These are phyloP conservation scores for Nycteola revayana DNA, from an alignment of 2,888 invertebrate genomes.

Conservation along the genomic window DNA sequence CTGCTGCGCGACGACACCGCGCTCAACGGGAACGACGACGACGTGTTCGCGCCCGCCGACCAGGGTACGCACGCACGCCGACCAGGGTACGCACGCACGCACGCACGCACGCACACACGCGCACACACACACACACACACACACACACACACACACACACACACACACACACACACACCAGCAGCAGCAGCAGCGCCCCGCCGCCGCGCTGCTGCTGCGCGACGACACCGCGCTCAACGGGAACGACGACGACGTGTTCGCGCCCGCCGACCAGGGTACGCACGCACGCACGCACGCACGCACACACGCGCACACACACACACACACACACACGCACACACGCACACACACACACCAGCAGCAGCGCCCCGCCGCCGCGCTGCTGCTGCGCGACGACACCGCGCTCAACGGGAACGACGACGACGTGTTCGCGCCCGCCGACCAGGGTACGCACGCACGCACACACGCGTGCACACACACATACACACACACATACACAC, in stretches of 20 bases:
- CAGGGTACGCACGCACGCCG: conserved; percentile 11
- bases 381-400: conserved; percentile 69
- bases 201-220: conserved; percentile 71
- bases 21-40: conserved; percentile 71
- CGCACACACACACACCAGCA: no score
- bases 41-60: conserved; percentile 55
- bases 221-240: conserved; percentile 71
- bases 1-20: conserved; percentile 69
- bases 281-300: not conserved
- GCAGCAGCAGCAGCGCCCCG: conserved; percentile 75
- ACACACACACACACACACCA: no score
- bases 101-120: no score
- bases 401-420: conserved; percentile 71
- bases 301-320: no score
- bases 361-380: no score
- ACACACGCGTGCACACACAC: no score
- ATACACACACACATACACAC: no score
- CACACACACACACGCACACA: no score
- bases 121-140: no score
- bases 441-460: conserved; percentile 12
- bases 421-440: conserved; percentile 60
- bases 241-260: conserved; percentile 73
- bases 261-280: conserved; percentile 21
- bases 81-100: no score
- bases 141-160: no score